Percentiles rank a stretch among this genome's conserved stretches.
These are phyloP conservation scores for Lerista edwardsae DNA, from an alignment of 2,797 vertebrate genomes.

Conservation along the genomic window DNA sequence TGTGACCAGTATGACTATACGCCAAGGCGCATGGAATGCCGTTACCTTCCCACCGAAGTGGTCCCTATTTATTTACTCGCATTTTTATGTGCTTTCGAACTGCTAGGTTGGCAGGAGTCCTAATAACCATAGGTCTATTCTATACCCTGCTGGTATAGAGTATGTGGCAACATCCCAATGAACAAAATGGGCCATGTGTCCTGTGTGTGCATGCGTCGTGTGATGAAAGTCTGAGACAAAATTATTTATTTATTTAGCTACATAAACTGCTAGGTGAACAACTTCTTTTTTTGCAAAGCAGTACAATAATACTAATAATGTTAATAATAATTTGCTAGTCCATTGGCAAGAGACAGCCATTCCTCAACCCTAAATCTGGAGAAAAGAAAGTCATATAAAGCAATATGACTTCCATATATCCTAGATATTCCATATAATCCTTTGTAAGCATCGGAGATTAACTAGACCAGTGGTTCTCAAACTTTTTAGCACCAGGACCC, in stretches of 20 bases:
- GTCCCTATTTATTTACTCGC: too few relatives aligned
- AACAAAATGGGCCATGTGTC: background rate
- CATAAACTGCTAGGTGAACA: too few relatives aligned
- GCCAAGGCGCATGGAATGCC: too few relatives aligned
- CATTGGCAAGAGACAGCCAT: background rate
- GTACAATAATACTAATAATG: too few relatives aligned
- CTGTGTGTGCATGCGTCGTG: background rate
- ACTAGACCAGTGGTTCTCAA: too few relatives aligned
- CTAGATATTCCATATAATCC: conserved; percentile 16
- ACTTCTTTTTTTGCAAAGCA: background rate
- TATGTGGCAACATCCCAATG: background rate
- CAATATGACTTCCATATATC: conserved; percentile 24
- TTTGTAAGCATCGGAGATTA: conserved; percentile 11
- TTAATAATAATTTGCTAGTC: background rate
- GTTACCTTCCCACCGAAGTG: too few relatives aligned
- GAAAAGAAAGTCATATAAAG: conserved; percentile 27
- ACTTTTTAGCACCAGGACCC: too few relatives aligned
- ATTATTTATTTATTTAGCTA: background rate
- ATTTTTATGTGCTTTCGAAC: too few relatives aligned
- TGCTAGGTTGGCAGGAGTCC: too few relatives aligned
- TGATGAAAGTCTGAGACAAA: background rate
- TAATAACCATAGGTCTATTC: background rate
- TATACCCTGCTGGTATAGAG: background rate
- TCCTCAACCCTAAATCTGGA: conserved; percentile 1
- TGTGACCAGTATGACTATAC: too few relatives aligned